Evolutionary conservation across 1,140 invertebrate species (phyloP).

Genomic region (Drosophila guanche): DNA sequence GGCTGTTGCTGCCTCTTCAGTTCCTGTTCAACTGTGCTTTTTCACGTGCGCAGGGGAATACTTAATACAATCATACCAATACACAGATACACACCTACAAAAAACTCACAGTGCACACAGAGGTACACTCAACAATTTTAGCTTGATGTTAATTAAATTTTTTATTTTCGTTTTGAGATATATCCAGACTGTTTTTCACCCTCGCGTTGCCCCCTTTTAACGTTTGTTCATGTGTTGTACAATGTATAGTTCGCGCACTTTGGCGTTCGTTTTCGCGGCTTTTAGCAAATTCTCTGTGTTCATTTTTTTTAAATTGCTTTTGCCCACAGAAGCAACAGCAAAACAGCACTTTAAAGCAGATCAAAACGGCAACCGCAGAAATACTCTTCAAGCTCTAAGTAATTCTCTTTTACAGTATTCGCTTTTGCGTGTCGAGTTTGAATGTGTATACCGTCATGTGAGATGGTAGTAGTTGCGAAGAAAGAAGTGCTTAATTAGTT

Average conservation of each 20-base stretch:
- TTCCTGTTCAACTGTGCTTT: constrained; percentile 52
- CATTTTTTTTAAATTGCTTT: constrained; percentile 76
- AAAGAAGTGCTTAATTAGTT: too few relatives aligned
- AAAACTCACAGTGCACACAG: constrained; percentile 5
- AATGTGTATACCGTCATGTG: too few relatives aligned
- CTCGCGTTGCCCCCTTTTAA: too few relatives aligned
- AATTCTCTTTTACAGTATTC: too few relatives aligned
- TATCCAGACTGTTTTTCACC: neutral
- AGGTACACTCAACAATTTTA: constrained; percentile 45
- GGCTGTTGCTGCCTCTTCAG: constrained; percentile 9
- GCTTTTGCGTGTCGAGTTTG: too few relatives aligned
- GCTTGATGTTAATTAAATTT: constrained; percentile 70
- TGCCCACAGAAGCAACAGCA: constrained; percentile 44
- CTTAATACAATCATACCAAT: constrained; percentile 55
- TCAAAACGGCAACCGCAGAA: constrained; percentile 23
- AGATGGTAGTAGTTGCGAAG: too few relatives aligned
- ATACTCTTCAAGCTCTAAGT: too few relatives aligned
- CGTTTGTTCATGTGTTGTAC: constrained; percentile 14
- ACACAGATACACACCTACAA: constrained; percentile 14
- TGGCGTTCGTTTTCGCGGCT: constrained; percentile 40
- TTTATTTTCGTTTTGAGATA: constrained; percentile 39
- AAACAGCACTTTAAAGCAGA: constrained; percentile 15
- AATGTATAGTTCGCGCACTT: constrained; percentile 46
- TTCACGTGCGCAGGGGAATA: constrained; percentile 69
- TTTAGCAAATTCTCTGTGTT: constrained; percentile 58